A percentile compares a stretch with the other conserved stretches of the same genome.
Evolutionary conservation across 2,113 vertebrate species (phyloP).

Genomic region (Urocynchramus pylzowi): DNA sequence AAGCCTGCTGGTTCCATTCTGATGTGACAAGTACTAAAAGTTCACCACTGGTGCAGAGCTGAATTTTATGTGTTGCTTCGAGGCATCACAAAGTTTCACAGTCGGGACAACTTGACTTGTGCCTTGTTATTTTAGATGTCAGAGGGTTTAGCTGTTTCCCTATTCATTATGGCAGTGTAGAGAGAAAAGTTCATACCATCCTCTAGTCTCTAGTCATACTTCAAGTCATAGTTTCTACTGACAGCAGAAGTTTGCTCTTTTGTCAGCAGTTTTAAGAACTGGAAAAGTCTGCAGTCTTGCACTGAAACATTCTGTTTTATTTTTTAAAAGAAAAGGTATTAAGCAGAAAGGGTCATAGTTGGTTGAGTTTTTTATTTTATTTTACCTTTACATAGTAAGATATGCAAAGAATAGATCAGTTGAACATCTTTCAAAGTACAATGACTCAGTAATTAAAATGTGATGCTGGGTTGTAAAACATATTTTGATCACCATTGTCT

Average conservation of each 20-base stretch:
- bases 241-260: not conserved
- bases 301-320: not conserved
- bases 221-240: not conserved
- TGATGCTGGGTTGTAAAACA: rapidly evolving
- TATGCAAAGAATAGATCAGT: not conserved
- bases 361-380: not conserved
- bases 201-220: not conserved
- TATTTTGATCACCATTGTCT: not conserved
- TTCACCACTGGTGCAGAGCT: not conserved
- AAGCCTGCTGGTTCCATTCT: not conserved
- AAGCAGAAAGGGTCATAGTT: not conserved
- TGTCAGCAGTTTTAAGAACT: not conserved
- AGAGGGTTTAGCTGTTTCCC: not conserved
- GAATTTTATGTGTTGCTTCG: not conserved
- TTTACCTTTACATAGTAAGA: not conserved
- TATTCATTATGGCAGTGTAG: not conserved
- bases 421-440: not conserved
- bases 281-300: not conserved
- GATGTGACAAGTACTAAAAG: not conserved
- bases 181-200: not conserved
- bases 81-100: not conserved
- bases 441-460: not conserved
- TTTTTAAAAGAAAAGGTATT: not conserved
- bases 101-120: not conserved
- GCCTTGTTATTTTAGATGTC: not conserved